These are phyloP conservation scores for Muscicapa comitata DNA, from an alignment of 2,797 vertebrate genomes.

Conservation along the genomic window DNA sequence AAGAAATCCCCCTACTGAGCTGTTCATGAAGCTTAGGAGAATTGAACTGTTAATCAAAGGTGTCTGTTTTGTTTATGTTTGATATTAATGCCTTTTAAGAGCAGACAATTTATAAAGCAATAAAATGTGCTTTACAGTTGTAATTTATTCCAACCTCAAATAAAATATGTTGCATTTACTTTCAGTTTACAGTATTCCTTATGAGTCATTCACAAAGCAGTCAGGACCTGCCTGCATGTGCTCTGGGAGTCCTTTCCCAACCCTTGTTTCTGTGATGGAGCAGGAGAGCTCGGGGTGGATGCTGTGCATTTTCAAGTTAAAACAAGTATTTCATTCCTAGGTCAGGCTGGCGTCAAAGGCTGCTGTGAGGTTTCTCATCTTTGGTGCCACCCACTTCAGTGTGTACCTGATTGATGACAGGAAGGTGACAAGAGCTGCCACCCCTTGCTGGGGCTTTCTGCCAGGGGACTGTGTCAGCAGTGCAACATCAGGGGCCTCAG, in stretches of 20 bases:
- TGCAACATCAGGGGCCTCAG: not conserved
- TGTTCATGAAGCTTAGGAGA: conserved; percentile 28
- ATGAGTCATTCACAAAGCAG: not conserved
- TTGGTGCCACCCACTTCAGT: fast-evolving
- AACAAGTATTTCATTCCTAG: not conserved
- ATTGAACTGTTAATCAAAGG: conserved; percentile 36
- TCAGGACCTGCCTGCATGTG: not conserved
- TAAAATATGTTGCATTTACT: conserved; percentile 55
- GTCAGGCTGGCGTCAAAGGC: not conserved
- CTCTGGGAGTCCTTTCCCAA: not conserved
- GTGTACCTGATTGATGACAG: not conserved
- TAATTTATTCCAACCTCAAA: conserved; percentile 64
- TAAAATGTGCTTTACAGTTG: conserved; percentile 53
- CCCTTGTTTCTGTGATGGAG: not conserved
- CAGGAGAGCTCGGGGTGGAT: not conserved
- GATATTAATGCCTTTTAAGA: conserved; percentile 54
- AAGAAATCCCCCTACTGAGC: conserved; percentile 30
- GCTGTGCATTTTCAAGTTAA: not conserved
- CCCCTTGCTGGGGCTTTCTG: not conserved
- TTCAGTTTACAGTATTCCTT: not conserved
- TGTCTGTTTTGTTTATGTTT: conserved; percentile 56
- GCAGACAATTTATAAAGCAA: conserved; percentile 57
- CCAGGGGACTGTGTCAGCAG: not conserved
- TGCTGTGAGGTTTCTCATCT: not conserved
- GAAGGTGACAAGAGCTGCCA: not conserved